Evolutionary conservation across 2,113 vertebrate species (phyloP).

Genomic region (Tragelaphus buxtoni): DNA sequence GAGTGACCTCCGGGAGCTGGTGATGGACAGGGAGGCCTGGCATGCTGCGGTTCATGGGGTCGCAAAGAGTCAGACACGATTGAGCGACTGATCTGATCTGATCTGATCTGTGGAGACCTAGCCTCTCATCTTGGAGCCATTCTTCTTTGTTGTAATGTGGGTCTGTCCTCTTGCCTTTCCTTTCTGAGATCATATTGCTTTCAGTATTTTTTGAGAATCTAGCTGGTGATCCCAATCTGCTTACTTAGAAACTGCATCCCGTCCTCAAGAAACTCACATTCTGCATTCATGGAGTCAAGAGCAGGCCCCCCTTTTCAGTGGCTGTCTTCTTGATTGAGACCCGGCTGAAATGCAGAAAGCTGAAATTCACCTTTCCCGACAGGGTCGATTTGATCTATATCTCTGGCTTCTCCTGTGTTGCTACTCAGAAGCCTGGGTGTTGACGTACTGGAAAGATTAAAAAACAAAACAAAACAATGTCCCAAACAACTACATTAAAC

Average conservation of each 20-base stretch:
- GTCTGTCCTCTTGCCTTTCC: not conserved
- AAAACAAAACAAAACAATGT: not conserved
- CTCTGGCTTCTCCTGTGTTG: not conserved
- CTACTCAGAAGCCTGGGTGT: not conserved
- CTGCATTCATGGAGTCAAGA: not conserved
- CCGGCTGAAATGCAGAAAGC: not conserved
- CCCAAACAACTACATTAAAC: not conserved
- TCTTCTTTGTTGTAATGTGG: not conserved
- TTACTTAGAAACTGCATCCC: not conserved
- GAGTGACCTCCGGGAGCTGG: too few relatives aligned
- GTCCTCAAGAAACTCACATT: not conserved
- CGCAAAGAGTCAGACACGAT: too few relatives aligned
- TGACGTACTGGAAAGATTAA: not conserved
- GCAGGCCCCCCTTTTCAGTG: not conserved
- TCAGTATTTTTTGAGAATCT: not conserved
- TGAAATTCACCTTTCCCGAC: not conserved
- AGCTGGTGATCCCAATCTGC: not conserved
- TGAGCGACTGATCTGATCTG: too few relatives aligned
- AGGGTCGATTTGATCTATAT: not conserved
- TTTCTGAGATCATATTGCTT: not conserved
- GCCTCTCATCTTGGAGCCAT: not conserved
- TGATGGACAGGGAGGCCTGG: too few relatives aligned
- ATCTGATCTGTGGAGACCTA: not conserved
- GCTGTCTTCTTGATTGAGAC: not conserved
- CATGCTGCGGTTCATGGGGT: too few relatives aligned